Evolutionary conservation across 2,113 vertebrate species (phyloP), one percentile per base, ranked within the genome.

Genomic region (Sinocyclocheilus anshuiensis): DNA sequence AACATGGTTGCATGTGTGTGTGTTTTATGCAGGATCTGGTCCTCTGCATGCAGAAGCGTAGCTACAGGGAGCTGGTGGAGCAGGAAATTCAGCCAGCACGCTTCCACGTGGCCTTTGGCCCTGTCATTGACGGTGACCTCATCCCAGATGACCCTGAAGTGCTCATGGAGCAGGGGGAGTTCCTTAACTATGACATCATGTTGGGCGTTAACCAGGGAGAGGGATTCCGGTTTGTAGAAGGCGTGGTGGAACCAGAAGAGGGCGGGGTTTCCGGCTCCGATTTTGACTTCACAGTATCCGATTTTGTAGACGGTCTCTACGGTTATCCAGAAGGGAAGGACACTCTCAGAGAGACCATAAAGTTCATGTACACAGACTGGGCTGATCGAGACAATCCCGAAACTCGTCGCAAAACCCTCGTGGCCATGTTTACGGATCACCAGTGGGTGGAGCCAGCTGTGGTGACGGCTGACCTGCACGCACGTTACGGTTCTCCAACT

Each of bases 341-440:
- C 93, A 99, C 97, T 4, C 93, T 99, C 86, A 93, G 98, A 77
- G 98, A 99, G 90, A 99, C 98, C 83, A 99, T 99, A 91, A 99
- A 99, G 91, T 99, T 99, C 92, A 99, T 99, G 98, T 99, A 99
- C 94, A 99, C 98, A 0, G 98, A 99, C 94, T 99, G 98, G 98
- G 98, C 98, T 0, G 98, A 99, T 92, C 95, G 98, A 48, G 97
- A 99, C 94, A 99, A 99, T 93, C 97, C 97, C 0, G 98, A 99
- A 91, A 99, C 97, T 1, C 96, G 98, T 22, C 96, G 98, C 81
- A 99, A 99, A 93, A 99, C 98, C 0, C 93, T 99, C 85, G 97
- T 99, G 92, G 98, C 98, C 16, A 96, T 99, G 79, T 99, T 99
- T 92, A 99, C 98, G 0, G 98, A 99, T 91, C 98, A 99, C 93